These are phyloP conservation scores for Lerema accius DNA, from an alignment of 1,140 invertebrate genomes.

Conservation along the genomic window DNA sequence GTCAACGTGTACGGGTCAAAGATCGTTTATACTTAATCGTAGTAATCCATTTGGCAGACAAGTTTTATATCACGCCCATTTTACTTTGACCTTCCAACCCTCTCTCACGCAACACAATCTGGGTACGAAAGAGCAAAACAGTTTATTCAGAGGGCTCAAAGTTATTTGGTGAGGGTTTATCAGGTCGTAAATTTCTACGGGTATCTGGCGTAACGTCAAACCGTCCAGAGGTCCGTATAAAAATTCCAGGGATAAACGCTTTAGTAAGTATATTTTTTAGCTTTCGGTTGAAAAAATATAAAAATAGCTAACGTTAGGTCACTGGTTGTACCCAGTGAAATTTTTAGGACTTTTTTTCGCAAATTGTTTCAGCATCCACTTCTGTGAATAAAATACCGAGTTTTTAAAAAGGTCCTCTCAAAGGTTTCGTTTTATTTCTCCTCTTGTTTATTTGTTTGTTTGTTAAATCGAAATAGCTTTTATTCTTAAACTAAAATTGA, in stretches of 20 bases:
- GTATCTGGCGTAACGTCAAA: constrained; percentile 68
- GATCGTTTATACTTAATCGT: constrained; percentile 71
- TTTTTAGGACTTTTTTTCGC: background rate
- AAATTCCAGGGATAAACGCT: constrained; percentile 47
- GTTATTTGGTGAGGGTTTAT: constrained; percentile 64
- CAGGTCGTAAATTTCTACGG: constrained; percentile 74
- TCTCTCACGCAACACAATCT: constrained; percentile 25
- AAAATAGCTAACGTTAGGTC: constrained; percentile 1
- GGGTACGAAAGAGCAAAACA: constrained; percentile 26
- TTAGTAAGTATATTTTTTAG: constrained; percentile 37
- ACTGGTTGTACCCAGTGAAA: constrained; percentile 9
- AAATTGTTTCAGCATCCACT: background rate
- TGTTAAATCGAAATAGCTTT: background rate
- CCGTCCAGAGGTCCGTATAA: constrained; percentile 51
- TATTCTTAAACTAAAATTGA: background rate
- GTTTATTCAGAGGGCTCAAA: constrained; percentile 47
- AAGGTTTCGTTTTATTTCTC: background rate
- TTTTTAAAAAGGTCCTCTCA: background rate
- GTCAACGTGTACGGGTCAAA: constrained; percentile 67
- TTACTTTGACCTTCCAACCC: constrained; percentile 46
- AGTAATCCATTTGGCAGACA: constrained; percentile 77
- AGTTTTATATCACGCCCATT: constrained; percentile 60
- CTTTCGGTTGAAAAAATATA: constrained; percentile 27
- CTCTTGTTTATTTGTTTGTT: background rate
- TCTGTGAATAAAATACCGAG: background rate